Base-by-base conservation (phyloP, 2,113 vertebrate species). In the Nesospiza acunhae region DNA sequence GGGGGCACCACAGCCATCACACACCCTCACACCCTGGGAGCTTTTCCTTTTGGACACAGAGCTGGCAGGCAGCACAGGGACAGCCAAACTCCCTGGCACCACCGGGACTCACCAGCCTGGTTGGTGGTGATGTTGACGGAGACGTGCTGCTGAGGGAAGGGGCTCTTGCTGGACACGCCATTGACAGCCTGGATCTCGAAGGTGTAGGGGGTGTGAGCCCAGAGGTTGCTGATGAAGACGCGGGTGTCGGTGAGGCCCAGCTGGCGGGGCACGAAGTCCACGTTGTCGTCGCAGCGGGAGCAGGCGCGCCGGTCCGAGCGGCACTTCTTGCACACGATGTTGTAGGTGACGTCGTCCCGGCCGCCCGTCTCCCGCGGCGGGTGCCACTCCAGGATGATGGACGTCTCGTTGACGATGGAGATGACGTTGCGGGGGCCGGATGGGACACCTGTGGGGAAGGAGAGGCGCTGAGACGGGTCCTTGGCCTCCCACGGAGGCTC, bases 41-140 rank as follows among this genome's bases (percentile, higher is more conserved):
- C 19, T 67, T 31, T 8, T 41, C 22, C 73, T 15, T 49, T n/a
- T 0, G 1, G 46, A 14, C 37, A 1, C 19, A 19, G n/a, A 49
- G 37, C 53, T 18, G 27, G 55, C 35, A 69, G 9, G 6, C 10
- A 21, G 44, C 3, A 30, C 27, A 1, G 1, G 5, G 1, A 21
- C 2, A 4, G 14, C 16, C 30, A 3, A 44, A 22, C 8, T 7
- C 13, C 12, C 2, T 1, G 1, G 2, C 8, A 0, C 0, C 5
- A 0, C 2, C 1, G 10, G 1, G 37, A 96, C 99, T 98, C 97
- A 99, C 99, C 99, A 0, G 99, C 99, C 97, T 99, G 99, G 97
- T 99, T 99, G 83, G 99, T 99, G 94, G 99, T 99, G 98, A 99
- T 99, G 97, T 99, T 99, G 94, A 99, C 99, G 0, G 99, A 99